phyloP scores from a whole-genome alignment of 2,797 vertebrate genomes.

The Alosa sapidissima region DNA sequence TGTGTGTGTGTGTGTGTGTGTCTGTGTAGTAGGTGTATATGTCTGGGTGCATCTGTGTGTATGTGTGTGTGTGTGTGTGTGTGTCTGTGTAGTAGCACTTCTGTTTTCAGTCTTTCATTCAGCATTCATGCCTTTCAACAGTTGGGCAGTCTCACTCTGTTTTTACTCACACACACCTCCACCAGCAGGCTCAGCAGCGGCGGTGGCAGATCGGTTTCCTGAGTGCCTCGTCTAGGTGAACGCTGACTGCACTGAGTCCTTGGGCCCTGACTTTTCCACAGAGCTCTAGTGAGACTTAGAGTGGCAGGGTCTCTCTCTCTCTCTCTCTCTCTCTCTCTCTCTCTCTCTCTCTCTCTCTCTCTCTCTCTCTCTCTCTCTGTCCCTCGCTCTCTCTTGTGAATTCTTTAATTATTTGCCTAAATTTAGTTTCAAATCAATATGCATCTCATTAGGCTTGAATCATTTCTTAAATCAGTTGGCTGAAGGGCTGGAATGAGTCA shows the following conservation, averaged over 20 bases:
- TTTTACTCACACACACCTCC: neutral
- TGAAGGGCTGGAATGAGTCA: constrained; percentile 11
- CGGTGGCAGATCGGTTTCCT: neutral
- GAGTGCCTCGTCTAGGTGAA: neutral
- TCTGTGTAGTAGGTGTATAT: neutral
- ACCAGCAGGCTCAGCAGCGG: neutral
- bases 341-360: neutral
- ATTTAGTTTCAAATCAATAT: constrained; percentile 24
- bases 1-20: neutral
- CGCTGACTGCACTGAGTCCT: neutral
- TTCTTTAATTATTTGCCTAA: constrained; percentile 21
- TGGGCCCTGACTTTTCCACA: neutral
- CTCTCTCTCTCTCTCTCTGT: neutral
- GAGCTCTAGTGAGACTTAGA: neutral
- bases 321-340: neutral
- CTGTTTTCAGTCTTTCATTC: neutral
- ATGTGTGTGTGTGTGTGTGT: neutral
- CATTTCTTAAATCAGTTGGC: constrained; percentile 12
- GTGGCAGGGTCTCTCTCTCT: neutral
- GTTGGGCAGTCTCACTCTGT: neutral
- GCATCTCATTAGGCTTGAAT: constrained; percentile 20
- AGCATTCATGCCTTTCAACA: neutral
- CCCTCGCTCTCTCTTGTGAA: neutral
- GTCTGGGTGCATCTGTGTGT: neutral
- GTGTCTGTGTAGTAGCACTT: too few relatives aligned